Base-by-base conservation (phyloP, 2,113 vertebrate genomes). In the Aphyosemion australe region DNA sequence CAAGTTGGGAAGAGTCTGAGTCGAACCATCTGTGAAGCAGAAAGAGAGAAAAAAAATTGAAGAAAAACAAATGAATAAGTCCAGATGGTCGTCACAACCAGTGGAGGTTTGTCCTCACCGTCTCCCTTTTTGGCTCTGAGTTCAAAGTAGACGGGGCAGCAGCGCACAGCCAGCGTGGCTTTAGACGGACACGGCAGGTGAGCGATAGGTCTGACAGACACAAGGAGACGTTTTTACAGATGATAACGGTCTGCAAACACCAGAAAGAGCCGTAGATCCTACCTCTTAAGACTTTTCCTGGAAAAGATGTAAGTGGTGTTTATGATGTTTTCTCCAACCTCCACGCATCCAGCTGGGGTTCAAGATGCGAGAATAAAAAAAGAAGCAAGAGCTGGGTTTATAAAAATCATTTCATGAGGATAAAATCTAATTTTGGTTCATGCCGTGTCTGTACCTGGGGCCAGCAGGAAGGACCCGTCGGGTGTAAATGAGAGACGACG, bases 241-340 rank as follows among this genome's bases (percentile, higher is more conserved):
- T 39, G 10, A 52, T 14, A 55, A 39, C 18, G n/a, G 15, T 37
- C n/a, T 15, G 4, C 1, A 49, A 34, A 18, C 15, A 1, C 5
- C 10, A 16, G 12, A 47, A 48, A 65, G 26, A 26, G 26, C 26
- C 5, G 26, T 2, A 26, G 55, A 47, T 20, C 11, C 52, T 87
- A 99, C 97, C 96, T 96, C 83, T 95, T 98, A 0, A 99, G 92
- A 65, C 94, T 91, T 83, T 94, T 97, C 75, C 97, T 94, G 76
- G 96, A 97, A 88, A 99, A 99, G 42, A 99, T 89, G 5, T 96
- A 99, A 0, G 97, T 99, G 21, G 97, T 98, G 70, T 97, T 98
- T 37, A 91, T 96, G 39, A 99, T 90, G n/a, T 95, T 96, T 76
- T 99, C 97, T 51, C 96, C 97, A 0, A 95, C 92, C 70, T 99